Conservation (phyloP, 1,140 invertebrate species). For the Hylyphantes graminicola region DNA sequence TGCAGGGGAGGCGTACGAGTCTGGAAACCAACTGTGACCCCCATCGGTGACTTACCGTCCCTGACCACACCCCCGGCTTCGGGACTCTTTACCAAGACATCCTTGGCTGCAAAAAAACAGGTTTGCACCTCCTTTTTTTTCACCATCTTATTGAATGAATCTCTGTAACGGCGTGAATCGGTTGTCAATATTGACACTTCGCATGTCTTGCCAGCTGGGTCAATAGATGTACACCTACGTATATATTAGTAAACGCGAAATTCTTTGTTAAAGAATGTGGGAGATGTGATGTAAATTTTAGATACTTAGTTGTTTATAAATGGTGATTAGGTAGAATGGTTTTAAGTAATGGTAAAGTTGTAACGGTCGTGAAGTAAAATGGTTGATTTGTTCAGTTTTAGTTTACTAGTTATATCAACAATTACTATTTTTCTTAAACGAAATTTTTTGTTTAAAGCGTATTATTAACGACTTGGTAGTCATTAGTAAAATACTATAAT, state of each 20-base stretch:
- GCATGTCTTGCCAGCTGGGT: conserved; percentile 36
- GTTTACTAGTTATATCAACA: too few relatives aligned
- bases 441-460: too few relatives aligned
- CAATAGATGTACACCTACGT: conserved; percentile 25
- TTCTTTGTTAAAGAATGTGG: too few relatives aligned
- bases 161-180: conserved; percentile 17
- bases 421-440: too few relatives aligned
- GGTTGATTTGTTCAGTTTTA: too few relatives aligned
- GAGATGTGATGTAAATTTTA: too few relatives aligned
- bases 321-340: too few relatives aligned
- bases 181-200: conserved; percentile 50
- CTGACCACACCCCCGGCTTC: conserved; percentile 67
- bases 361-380: too few relatives aligned
- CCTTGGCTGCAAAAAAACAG: conserved; percentile 80
- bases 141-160: not conserved
- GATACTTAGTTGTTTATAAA: too few relatives aligned
- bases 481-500: too few relatives aligned
- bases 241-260: not conserved
- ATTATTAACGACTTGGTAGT: too few relatives aligned
- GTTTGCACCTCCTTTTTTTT: conserved; percentile 64
- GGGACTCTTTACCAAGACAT: conserved; percentile 86
- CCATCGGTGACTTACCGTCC: conserved; percentile 70
- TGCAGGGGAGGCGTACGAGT: conserved; percentile 60
- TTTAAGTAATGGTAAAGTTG: too few relatives aligned
- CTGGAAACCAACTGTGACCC: conserved; percentile 63